Percentiles rank a stretch among this genome's conserved stretches.
phyloP scores from a whole-genome alignment of 2,797 vertebrate species.

The Notolepis coatsorum region DNA sequence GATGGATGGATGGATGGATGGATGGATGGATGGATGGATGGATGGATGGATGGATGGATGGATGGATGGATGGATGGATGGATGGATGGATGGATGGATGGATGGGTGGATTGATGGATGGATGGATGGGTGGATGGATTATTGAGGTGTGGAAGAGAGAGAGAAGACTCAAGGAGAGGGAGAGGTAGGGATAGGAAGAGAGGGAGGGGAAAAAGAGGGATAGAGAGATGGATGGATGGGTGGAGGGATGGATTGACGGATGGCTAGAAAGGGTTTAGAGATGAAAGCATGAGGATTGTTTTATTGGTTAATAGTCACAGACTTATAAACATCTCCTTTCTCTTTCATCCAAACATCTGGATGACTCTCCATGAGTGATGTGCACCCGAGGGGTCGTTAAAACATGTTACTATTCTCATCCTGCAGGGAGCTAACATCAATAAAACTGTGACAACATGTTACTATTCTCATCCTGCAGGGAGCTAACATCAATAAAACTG shows the following conservation, averaged over 20 bases:
- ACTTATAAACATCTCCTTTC: conserved; percentile 26
- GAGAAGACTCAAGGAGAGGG: conserved; percentile 47
- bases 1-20: neutral
- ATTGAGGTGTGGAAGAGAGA: conserved; percentile 36
- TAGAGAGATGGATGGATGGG: conserved; percentile 12
- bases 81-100: conserved; percentile 54
- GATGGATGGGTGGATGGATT: conserved; percentile 32
- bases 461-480: no score
- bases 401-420: no score
- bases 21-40: neutral
- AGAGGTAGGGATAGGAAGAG: conserved; percentile 19
- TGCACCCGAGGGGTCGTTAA: no score
- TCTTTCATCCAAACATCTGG: no score
- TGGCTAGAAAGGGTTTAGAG: conserved; percentile 40
- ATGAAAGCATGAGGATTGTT: neutral
- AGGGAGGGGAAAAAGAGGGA: conserved; percentile 51
- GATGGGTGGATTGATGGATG: conserved; percentile 56
- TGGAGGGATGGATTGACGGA: conserved; percentile 41
- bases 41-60: neutral
- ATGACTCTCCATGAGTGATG: no score
- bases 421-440: no score
- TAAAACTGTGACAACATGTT: no score
- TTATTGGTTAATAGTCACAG: conserved; percentile 16
- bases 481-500: no score
- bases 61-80: conserved; percentile 27